Evolutionary conservation across 2,113 vertebrate species (phyloP), one percentile per base, ranked within the genome.

Genomic region (Hydrochoerus hydrochaeris): DNA sequence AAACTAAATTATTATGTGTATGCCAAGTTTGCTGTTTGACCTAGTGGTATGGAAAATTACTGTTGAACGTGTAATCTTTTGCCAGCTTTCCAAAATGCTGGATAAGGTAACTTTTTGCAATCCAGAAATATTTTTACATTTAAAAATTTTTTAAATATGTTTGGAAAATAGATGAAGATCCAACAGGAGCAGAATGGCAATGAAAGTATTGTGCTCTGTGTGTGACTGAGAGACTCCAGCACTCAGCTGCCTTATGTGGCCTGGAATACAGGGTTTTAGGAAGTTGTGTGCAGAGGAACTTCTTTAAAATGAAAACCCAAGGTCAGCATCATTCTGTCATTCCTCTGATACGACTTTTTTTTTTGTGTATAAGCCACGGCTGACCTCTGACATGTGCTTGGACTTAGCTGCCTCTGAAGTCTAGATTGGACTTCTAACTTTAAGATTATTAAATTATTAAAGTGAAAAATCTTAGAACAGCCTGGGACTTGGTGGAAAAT

Each of bases 1-100:
- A 93, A 78, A 93, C 94, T 91, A 88, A 49, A 78, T 96, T 96
- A 86, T 93, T 86, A 89, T 93, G 92, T 73, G 78, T 73, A 96
- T 87, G 90, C 96, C 95, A 54, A 14, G 88, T 88, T 73, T 24
- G 58, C 96, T 97, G 95, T 96, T 96, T 96, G 95, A 97, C 97
- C 97, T 95, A 58, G 85, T 67, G 52, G 60, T 95, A 91, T 93
- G 86, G 85, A 93, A 97, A 95, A 85, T 93, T 28, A 93, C 83
- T 35, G 52, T 41, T 32, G 73, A 85, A 54, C 54, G 87, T 67
- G 57, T 19, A 63, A 30, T 73, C 54, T 86, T 80, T 73, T 63
- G 95, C 94, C 94, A 96, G 97, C 84, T 95, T 93, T 94, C 85
- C 83, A 71, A 85, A 93, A 88, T 52, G 73, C 65, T 96, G 94